phyloP scores from a whole-genome alignment of 2,888 invertebrate species.

The Stratiomys singularior region DNA sequence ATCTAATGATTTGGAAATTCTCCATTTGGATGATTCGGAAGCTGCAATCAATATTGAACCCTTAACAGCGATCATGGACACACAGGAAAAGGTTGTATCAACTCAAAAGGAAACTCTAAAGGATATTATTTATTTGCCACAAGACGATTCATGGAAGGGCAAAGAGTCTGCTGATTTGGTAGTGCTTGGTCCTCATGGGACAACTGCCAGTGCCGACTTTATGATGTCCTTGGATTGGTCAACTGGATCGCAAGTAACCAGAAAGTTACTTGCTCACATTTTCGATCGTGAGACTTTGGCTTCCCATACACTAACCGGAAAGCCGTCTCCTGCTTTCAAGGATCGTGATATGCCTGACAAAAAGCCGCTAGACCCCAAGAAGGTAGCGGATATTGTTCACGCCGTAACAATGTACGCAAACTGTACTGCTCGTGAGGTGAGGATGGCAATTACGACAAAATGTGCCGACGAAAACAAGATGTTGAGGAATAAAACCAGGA shows the following conservation, averaged over 20 bases:
- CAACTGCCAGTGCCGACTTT: too few species aligned
- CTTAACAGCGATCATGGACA: too few species aligned
- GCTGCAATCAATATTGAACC: too few species aligned
- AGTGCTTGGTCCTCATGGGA: too few species aligned
- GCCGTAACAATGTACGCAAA: slow-evolving; percentile 67
- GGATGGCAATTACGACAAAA: slow-evolving; percentile 70
- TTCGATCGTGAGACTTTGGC: slow-evolving; percentile 70
- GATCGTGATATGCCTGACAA: slow-evolving; percentile 60
- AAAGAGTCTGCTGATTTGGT: too few species aligned
- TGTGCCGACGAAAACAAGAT: slow-evolving; percentile 71
- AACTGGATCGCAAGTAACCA: slow-evolving; percentile 67
- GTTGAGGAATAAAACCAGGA: too few species aligned
- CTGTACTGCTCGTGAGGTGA: slow-evolving; percentile 69
- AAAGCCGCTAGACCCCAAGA: slow-evolving; percentile 65
- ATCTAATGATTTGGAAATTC: too few species aligned
- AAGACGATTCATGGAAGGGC: too few species aligned
- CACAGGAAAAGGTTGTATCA: too few species aligned
- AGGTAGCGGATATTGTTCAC: slow-evolving; percentile 69
- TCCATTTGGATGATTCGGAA: too few species aligned
- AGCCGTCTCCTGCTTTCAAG: slow-evolving; percentile 67
- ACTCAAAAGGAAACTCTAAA: too few species aligned
- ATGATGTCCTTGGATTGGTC: background rate
- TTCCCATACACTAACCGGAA: slow-evolving; percentile 71
- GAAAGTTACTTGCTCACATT: slow-evolving; percentile 68
- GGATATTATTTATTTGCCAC: too few species aligned